phyloP scores from a whole-genome alignment of 2,888 invertebrate genomes.

The Orthonychiurus folsomi region DNA sequence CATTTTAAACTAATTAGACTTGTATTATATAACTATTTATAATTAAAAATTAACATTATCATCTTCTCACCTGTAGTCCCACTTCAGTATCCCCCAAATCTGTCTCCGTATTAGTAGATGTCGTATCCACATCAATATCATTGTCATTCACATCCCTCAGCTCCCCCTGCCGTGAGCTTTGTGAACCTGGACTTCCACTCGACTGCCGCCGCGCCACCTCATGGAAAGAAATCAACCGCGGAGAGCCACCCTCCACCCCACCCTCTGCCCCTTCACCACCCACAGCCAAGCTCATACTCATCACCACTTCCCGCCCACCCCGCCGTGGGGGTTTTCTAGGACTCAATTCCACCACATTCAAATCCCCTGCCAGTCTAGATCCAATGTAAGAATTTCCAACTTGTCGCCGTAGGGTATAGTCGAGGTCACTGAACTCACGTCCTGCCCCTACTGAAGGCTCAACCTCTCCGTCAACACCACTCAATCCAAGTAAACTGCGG shows the following conservation, averaged over 20 bases:
- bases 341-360: conserved; percentile 47
- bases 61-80: conserved; percentile 40
- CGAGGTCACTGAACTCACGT: conserved; percentile 49
- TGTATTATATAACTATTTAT: no score
- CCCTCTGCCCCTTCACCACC: conserved; percentile 16
- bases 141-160: conserved; percentile 44
- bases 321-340: conserved; percentile 48
- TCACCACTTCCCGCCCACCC: conserved; percentile 32
- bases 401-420: conserved; percentile 68
- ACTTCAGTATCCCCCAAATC: conserved; percentile 53
- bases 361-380: conserved; percentile 57
- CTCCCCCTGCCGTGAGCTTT: conserved; percentile 17
- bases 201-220: conserved; percentile 38
- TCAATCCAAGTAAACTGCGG: conserved; percentile 2
- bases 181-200: not conserved
- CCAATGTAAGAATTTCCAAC: conserved; percentile 67
- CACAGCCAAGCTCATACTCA: conserved; percentile 21
- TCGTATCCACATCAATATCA: conserved; percentile 46
- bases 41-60: no score
- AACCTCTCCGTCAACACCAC: not conserved
- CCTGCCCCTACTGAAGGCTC: not conserved
- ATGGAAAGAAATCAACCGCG: conserved; percentile 39
- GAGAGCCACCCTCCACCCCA: conserved; percentile 31
- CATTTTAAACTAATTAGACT: no score
- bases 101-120: conserved; percentile 46